A percentile compares a stretch with the other conserved stretches of the same genome.
Conservation (phyloP, 2,888 invertebrate genomes). For the Neuroscelio doddi region DNA sequence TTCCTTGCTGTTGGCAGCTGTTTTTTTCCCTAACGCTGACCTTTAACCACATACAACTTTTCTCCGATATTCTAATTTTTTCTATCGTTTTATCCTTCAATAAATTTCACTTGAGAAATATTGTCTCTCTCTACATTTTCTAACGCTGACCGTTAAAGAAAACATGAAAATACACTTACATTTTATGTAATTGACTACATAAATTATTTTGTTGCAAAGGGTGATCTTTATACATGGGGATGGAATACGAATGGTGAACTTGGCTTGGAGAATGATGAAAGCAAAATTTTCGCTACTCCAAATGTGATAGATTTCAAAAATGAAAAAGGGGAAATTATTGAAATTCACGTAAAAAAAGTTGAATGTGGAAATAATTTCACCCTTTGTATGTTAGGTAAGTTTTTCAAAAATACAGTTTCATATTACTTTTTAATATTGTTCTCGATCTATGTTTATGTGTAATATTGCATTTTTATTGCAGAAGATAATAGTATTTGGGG, state of each 20-base stretch:
- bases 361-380: slow-evolving; percentile 87
- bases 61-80: too few species aligned
- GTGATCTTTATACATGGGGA: slow-evolving; percentile 93
- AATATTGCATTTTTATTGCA: slow-evolving; percentile 56
- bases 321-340: slow-evolving; percentile 49
- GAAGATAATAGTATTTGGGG: slow-evolving; percentile 82
- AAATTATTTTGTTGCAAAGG: slow-evolving; percentile 67
- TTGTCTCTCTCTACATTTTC: too few species aligned
- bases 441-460: too few species aligned
- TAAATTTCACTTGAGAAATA: too few species aligned
- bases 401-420: not conserved
- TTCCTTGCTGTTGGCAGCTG: too few species aligned
- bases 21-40: too few species aligned
- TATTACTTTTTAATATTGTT: not conserved
- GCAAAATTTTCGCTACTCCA: slow-evolving; percentile 72
- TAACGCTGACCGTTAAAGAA: too few species aligned
- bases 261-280: slow-evolving; percentile 75
- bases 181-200: not conserved
- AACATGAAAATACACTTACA: not conserved
- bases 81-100: too few species aligned
- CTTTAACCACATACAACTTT: too few species aligned
- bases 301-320: slow-evolving; percentile 73
- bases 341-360: slow-evolving; percentile 73
- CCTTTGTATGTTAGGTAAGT: slow-evolving; percentile 76
- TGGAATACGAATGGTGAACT: slow-evolving; percentile 92